Conservation (phyloP, 2,797 vertebrate genomes). For the Myoxocephalus aenaeus region DNA sequence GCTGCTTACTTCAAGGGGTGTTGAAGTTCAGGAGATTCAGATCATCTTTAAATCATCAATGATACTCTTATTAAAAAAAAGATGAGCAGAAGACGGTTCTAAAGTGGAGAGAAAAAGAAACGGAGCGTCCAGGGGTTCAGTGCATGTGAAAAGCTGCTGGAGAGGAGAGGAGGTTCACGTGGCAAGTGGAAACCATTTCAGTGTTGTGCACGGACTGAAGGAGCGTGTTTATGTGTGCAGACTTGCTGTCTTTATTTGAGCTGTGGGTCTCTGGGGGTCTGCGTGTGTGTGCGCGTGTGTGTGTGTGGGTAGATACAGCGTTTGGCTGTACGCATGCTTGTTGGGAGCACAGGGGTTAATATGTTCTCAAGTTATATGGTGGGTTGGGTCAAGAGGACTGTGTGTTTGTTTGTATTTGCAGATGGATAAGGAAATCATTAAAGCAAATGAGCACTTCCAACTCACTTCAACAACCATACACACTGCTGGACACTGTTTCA, state of each 20-base stretch:
- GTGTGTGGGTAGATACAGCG: constrained; percentile 34
- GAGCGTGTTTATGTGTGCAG: constrained; percentile 74
- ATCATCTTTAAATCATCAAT: constrained; percentile 47
- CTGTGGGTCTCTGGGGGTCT: constrained; percentile 64
- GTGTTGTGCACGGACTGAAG: constrained; percentile 73
- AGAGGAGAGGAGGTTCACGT: constrained; percentile 86
- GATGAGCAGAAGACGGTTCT: constrained; percentile 45
- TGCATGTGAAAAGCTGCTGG: constrained; percentile 91
- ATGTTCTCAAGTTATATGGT: constrained; percentile 25
- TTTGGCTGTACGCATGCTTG: constrained; percentile 9
- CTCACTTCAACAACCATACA: constrained; percentile 46
- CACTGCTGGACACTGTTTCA: constrained; percentile 31
- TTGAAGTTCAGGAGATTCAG: constrained; percentile 6
- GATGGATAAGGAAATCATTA: constrained; percentile 76
- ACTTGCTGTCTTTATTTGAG: constrained; percentile 72
- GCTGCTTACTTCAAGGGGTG: not conserved
- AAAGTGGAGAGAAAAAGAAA: constrained; percentile 59
- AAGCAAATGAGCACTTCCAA: constrained; percentile 52
- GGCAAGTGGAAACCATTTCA: constrained; percentile 86
- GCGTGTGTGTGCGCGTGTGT: constrained; percentile 13
- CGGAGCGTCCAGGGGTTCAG: constrained; percentile 68
- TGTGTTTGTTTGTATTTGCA: constrained; percentile 72
- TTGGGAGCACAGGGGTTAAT: constrained; percentile 53
- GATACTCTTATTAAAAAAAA: constrained; percentile 39
- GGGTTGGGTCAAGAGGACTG: constrained; percentile 60